Evolutionary conservation across 2,888 invertebrate genomes (phyloP).

Genomic region (Trissolcus japonicus): DNA sequence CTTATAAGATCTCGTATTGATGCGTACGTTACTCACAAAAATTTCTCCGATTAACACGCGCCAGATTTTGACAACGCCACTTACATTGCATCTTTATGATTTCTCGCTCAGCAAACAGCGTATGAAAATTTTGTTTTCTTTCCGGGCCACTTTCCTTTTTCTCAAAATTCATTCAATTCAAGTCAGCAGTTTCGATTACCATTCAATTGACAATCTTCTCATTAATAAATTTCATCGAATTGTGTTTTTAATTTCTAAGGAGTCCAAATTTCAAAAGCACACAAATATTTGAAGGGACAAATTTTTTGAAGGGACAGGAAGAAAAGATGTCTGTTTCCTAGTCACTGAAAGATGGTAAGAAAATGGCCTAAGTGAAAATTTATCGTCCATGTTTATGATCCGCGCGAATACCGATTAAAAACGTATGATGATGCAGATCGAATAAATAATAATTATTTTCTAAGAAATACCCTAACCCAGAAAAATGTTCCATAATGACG

Average conservation of each 20-base stretch:
- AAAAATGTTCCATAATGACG: constrained; percentile 53
- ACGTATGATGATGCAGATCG: constrained; percentile 11
- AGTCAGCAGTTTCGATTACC: constrained; percentile 6
- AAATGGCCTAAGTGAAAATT: too few relatives aligned
- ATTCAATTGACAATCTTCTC: background rate
- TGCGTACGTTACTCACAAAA: constrained; percentile 43
- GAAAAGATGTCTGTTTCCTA: too few relatives aligned
- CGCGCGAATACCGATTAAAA: background rate
- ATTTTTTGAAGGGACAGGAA: too few relatives aligned
- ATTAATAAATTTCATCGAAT: too few relatives aligned
- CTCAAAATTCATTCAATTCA: constrained; percentile 49
- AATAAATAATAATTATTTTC: constrained; percentile 35
- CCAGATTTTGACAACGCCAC: constrained; percentile 58
- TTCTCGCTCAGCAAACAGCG: constrained; percentile 58
- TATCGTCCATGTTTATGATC: too few relatives aligned
- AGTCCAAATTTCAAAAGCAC: too few relatives aligned
- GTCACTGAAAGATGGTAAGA: too few relatives aligned
- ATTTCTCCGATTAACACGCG: constrained; percentile 71
- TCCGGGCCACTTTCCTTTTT: constrained; percentile 66
- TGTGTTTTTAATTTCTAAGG: too few relatives aligned
- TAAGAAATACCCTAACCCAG: constrained; percentile 44
- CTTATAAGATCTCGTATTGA: constrained; percentile 1
- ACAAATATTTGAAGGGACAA: too few relatives aligned
- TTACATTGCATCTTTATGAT: constrained; percentile 56
- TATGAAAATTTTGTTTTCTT: constrained; percentile 54